Percentiles rank a stretch among this genome's conserved stretches.
These are phyloP conservation scores for Adela reaumurella DNA, from an alignment of 2,888 invertebrate genomes.

Conservation along the genomic window DNA sequence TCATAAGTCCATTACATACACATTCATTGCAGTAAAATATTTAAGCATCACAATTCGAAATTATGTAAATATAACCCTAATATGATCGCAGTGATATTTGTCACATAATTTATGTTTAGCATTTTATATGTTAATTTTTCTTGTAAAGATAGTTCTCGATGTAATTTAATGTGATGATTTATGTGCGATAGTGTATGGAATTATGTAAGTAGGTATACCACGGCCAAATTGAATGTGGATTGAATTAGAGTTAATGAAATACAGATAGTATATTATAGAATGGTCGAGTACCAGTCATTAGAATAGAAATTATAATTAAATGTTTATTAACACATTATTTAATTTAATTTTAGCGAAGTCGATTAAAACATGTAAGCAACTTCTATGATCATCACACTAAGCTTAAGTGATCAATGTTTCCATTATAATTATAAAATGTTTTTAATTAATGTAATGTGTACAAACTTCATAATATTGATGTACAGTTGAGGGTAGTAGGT, in stretches of 20 bases:
- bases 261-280: background rate
- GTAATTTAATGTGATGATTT: background rate
- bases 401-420: slow-evolving; percentile 40
- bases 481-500: slow-evolving; percentile 29
- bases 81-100: too few relatives aligned
- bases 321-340: slow-evolving; percentile 34
- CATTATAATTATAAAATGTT: slow-evolving; percentile 43
- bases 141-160: background rate
- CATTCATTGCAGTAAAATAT: too few relatives aligned
- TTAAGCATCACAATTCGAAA: too few relatives aligned
- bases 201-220: background rate
- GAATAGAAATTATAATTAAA: slow-evolving; percentile 18
- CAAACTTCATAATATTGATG: slow-evolving; percentile 50
- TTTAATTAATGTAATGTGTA: slow-evolving; percentile 44
- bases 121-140: too few relatives aligned
- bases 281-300: slow-evolving; percentile 40
- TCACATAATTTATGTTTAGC: too few relatives aligned
- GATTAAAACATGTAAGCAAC: slow-evolving; percentile 36
- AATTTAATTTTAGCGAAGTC: slow-evolving; percentile 27
- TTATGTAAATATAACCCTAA: too few relatives aligned
- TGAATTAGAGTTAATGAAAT: background rate
- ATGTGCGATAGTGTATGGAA: background rate
- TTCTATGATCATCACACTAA: slow-evolving; percentile 40
- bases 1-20: too few relatives aligned
- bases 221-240: background rate